phyloP scores from a whole-genome alignment of 2,113 vertebrate species.

The Leiothrix lutea region DNA sequence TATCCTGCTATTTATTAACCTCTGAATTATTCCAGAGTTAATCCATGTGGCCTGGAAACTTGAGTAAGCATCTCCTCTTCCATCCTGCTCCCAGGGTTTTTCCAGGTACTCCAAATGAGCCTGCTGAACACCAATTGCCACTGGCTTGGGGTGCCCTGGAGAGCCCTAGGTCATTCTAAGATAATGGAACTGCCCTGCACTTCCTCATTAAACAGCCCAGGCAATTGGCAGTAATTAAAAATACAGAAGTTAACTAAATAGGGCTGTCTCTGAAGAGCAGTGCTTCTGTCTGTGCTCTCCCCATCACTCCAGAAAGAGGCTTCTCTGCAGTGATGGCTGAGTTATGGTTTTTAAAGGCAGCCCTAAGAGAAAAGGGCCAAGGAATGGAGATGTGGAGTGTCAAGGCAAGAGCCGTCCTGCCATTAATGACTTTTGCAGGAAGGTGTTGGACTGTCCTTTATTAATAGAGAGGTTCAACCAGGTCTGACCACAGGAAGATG shows the following conservation, averaged over 20 bases:
- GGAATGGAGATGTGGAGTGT: background rate
- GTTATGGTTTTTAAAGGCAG: background rate
- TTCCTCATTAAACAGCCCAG: conserved; percentile 7
- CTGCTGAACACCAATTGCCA: background rate
- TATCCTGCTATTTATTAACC: background rate
- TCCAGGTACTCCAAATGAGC: background rate
- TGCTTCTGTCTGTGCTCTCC: background rate
- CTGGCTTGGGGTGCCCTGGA: background rate
- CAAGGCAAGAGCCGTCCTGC: background rate
- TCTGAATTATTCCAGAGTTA: background rate
- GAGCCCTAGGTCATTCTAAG: background rate
- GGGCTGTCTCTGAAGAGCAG: conserved; percentile 5
- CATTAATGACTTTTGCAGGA: background rate
- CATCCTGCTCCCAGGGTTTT: background rate
- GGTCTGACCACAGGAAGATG: background rate
- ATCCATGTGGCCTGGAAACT: background rate
- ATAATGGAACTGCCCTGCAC: background rate
- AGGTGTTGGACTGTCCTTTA: background rate
- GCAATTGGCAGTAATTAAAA: conserved; percentile 34
- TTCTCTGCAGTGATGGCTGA: background rate
- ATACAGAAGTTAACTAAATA: background rate
- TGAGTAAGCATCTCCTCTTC: background rate
- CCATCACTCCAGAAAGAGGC: background rate
- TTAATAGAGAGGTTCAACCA: background rate
- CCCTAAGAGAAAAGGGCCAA: background rate